A percentile compares a stretch with the other conserved stretches of the same genome.
Evolutionary conservation across 2,888 invertebrate genomes (phyloP).

Genomic region (Muscina levida): DNA sequence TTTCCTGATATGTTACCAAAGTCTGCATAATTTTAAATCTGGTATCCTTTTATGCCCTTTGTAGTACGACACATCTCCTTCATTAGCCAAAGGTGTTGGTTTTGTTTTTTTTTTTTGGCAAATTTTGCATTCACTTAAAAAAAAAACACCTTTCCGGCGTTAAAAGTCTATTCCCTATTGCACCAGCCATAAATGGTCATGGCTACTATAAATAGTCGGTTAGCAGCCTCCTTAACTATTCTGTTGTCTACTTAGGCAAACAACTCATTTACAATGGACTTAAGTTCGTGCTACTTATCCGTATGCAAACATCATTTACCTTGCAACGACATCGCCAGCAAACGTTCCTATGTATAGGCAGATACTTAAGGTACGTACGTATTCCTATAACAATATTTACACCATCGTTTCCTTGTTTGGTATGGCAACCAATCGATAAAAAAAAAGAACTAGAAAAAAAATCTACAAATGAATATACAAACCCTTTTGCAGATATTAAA

Average conservation of each 20-base stretch:
- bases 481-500: conserved; percentile 11
- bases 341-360: conserved; percentile 1
- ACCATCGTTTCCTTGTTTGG: conserved; percentile 30
- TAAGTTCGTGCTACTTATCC: conserved; percentile 55
- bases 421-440: too few relatives aligned
- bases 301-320: conserved; percentile 54
- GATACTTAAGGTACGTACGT: not conserved
- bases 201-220: not conserved
- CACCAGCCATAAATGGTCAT: not conserved
- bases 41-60: too few relatives aligned
- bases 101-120: too few relatives aligned
- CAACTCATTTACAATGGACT: conserved; percentile 62
- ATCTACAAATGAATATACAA: not conserved
- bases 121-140: conserved; percentile 19
- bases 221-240: conserved; percentile 45
- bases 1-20: too few relatives aligned
- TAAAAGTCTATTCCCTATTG: not conserved
- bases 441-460: too few relatives aligned
- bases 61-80: too few relatives aligned
- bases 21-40: too few relatives aligned
- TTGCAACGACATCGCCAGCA: not conserved
- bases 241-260: conserved; percentile 63
- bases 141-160: conserved; percentile 27
- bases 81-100: too few relatives aligned
- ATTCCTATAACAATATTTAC: conserved; percentile 55